Percentiles rank a stretch among this genome's conserved stretches.
Evolutionary conservation across 2,797 vertebrate species (phyloP).

Genomic region (Champsocephalus gunnari): DNA sequence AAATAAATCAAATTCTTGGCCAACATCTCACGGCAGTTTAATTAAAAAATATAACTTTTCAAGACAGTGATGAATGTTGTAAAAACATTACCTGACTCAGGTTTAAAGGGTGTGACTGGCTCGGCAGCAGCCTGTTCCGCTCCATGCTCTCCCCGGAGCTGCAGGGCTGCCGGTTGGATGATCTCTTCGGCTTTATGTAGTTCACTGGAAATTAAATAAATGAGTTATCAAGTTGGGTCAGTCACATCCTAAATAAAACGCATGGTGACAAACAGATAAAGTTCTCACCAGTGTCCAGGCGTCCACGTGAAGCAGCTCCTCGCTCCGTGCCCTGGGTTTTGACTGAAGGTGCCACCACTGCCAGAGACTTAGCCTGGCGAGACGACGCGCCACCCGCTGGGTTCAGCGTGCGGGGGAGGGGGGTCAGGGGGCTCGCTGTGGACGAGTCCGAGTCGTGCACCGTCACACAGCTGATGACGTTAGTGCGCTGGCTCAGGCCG

Average conservation of each 20-base stretch:
- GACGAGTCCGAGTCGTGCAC: constrained; percentile 98
- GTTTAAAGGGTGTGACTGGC: constrained; percentile 94
- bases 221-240: background rate
- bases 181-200: constrained; percentile 91
- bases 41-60: background rate
- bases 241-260: background rate
- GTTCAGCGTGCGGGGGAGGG: constrained; percentile 82
- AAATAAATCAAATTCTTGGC: no score
- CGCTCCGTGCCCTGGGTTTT: constrained; percentile 88
- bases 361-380: constrained; percentile 89
- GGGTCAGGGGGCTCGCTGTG: constrained; percentile 90
- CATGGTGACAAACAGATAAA: background rate
- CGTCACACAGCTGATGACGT: constrained; percentile 98
- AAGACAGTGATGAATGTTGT: accelerated
- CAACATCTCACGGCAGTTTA: background rate
- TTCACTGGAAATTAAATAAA: constrained; percentile 59
- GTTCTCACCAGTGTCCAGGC: constrained; percentile 68
- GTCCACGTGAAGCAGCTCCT: constrained; percentile 61
- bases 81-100: constrained; percentile 92
- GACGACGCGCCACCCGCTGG: constrained; percentile 74
- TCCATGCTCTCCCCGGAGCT: constrained; percentile 88
- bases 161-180: constrained; percentile 89
- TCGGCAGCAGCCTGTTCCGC: constrained; percentile 84
- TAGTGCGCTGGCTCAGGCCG: constrained; percentile 91
- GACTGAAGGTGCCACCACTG: constrained; percentile 93